Evolutionary conservation across 2,888 invertebrate species (phyloP).

Genomic region (Periphyllus acericola): DNA sequence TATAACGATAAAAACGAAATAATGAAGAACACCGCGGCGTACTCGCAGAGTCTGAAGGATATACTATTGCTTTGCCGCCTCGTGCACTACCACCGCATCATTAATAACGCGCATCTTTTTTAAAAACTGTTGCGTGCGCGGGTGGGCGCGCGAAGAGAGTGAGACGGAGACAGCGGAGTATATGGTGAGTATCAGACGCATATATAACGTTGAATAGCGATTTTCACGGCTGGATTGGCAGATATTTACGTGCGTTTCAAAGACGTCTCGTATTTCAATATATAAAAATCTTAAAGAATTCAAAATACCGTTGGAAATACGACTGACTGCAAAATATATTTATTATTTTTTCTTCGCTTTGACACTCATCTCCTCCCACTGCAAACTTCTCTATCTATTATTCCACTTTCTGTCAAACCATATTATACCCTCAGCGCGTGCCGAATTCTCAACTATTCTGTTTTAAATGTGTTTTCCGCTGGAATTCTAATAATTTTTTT

Average conservation of each 20-base stretch:
- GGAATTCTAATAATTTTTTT: neutral
- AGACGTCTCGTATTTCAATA: constrained; percentile 43
- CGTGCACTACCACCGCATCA: neutral
- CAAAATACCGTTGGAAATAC: constrained; percentile 8
- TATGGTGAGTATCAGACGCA: no score
- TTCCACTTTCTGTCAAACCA: neutral
- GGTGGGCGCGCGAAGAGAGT: no score
- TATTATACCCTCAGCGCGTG: neutral
- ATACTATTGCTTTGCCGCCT: constrained; percentile 1
- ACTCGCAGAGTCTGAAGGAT: neutral
- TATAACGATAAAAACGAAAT: constrained; percentile 47
- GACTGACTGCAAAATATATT: constrained; percentile 26
- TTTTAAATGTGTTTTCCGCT: neutral
- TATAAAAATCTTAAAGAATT: constrained; percentile 30
- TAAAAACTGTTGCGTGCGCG: neutral
- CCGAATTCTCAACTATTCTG: neutral
- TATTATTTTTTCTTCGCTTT: constrained; percentile 35
- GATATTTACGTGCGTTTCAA: constrained; percentile 7
- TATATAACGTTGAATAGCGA: neutral
- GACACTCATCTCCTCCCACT: neutral
- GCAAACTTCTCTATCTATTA: neutral
- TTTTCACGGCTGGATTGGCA: constrained; percentile 31
- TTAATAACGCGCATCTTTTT: neutral
- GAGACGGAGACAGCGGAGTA: neutral
- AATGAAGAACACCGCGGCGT: constrained; percentile 40